Percentiles rank a stretch among this genome's conserved stretches.
Evolutionary conservation across 1,140 invertebrate species (phyloP).

Genomic region (Mylabris phalerata): DNA sequence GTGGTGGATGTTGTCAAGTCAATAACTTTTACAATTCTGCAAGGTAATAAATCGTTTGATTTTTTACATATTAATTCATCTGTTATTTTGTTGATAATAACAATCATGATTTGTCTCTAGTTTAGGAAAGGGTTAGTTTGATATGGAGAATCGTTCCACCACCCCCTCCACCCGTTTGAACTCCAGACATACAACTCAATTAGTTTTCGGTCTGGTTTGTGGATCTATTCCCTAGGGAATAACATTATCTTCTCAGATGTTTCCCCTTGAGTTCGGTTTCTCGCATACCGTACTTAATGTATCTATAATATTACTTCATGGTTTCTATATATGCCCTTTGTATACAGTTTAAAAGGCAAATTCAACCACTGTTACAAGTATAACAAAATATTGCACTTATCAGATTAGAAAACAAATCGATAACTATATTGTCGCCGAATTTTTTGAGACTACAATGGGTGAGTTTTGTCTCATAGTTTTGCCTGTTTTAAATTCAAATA

Average conservation of each 20-base stretch:
- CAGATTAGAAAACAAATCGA: constrained; percentile 12
- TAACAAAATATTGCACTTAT: constrained; percentile 17
- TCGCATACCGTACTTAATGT: constrained; percentile 21
- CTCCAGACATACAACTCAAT: constrained; percentile 26
- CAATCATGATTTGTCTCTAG: no score
- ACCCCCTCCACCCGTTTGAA: no score
- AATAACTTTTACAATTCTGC: no score
- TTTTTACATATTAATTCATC: no score
- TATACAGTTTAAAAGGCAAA: constrained; percentile 4
- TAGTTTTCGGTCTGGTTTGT: constrained; percentile 32
- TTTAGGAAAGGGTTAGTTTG: no score
- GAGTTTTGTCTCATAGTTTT: constrained; percentile 9
- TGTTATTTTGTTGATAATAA: no score
- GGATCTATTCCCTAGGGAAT: constrained; percentile 23
- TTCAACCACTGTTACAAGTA: constrained; percentile 5
- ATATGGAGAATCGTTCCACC: no score
- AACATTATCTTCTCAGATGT: constrained; percentile 30
- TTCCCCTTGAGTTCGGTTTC: constrained; percentile 24
- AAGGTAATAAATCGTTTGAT: no score
- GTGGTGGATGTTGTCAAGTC: no score
- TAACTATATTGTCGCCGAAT: no score
- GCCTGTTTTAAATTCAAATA: constrained; percentile 4
- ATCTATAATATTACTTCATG: constrained; percentile 20
- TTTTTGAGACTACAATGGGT: background rate
- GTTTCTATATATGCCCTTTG: constrained; percentile 4